phyloP scores from a whole-genome alignment of 2,113 vertebrate species.

The Lepisosteus osseus region DNA sequence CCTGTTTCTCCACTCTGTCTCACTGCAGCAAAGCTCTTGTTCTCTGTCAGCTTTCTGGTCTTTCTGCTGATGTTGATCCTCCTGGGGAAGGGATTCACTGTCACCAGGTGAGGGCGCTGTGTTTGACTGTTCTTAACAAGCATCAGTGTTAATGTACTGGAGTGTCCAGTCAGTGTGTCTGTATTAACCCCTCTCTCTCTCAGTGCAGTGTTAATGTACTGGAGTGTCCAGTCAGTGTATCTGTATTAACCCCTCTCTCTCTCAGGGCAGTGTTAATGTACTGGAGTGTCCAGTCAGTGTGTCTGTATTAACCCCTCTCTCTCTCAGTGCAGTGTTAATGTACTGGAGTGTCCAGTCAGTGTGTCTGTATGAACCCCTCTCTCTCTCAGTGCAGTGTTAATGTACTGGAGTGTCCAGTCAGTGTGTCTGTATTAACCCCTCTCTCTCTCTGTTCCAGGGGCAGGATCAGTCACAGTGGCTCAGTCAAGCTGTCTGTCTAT shows the following conservation, averaged over 20 bases:
- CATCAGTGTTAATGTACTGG: too few species aligned
- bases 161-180: too few species aligned
- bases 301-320: too few species aligned
- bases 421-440: slow-evolving; percentile 10
- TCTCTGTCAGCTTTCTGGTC: slow-evolving; percentile 88
- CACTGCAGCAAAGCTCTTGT: slow-evolving; percentile 83
- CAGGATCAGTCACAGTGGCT: slow-evolving; percentile 87
- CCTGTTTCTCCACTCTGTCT: slow-evolving; percentile 26
- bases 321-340: too few species aligned
- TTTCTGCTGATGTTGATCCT: slow-evolving; percentile 90
- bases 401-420: not conserved
- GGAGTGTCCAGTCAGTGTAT: too few species aligned
- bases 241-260: too few species aligned
- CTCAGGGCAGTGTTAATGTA: too few species aligned
- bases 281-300: too few species aligned
- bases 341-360: not conserved
- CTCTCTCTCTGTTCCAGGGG: slow-evolving; percentile 59
- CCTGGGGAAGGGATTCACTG: slow-evolving; percentile 89
- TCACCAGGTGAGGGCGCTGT: slow-evolving; percentile 70
- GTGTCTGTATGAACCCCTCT: slow-evolving; percentile 11
- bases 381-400: not conserved
- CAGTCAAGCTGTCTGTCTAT: slow-evolving; percentile 86
- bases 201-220: too few species aligned
- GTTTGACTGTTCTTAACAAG: not conserved
- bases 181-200: too few species aligned